Evolutionary conservation across 1,140 invertebrate species (phyloP), one percentile per base, ranked within the genome.

Genomic region (Tetragonula clypearis): DNA sequence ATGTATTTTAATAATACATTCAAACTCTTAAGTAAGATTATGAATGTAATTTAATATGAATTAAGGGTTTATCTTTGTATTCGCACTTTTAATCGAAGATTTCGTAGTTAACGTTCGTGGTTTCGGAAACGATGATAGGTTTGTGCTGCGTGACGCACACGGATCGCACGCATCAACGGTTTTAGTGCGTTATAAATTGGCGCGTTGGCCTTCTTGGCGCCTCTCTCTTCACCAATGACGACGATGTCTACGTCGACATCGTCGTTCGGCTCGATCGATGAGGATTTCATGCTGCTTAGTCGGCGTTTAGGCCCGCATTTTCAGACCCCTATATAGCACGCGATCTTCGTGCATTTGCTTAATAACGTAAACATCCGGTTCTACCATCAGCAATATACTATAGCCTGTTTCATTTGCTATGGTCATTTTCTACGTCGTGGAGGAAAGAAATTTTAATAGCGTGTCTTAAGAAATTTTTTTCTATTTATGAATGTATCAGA

Each of bases 101-200:
- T 49, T 49, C 41, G 8, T 49, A 49, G 41, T 49, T 49, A 60
- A 23, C 30, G 19, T 78, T 60, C 26, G 8, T 19, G 8, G 35
- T 49, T 49, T 49, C 41, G 41, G 6, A 8, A 49, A 8, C 8
- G 41, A 9, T 49, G 41, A 8, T 23, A 74, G 73, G 82, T 83
- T 53, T 62, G 56, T 79, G 73, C 9, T 79, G 72, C 83, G 91
- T 89, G 90, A 92, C 90, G 91, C 84, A 84, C 53, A 80, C 83
- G 88, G 86, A 92, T 92, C 91, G 93, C 53, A 91, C 91, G 93
- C 91, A 91, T 93, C 92, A 90, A 82, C 88, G 88, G 66, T 86
- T 93, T 94, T 92, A 94, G 81, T 92, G 90, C 89, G 90, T 92
- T 93, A 93, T 94, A 94, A 93, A 93, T 94, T 92, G 92, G 84